Percentiles rank a stretch among this genome's conserved stretches.
phyloP scores from a whole-genome alignment of 2,888 invertebrate species.

The Lepidocyrtinus sp. region DNA sequence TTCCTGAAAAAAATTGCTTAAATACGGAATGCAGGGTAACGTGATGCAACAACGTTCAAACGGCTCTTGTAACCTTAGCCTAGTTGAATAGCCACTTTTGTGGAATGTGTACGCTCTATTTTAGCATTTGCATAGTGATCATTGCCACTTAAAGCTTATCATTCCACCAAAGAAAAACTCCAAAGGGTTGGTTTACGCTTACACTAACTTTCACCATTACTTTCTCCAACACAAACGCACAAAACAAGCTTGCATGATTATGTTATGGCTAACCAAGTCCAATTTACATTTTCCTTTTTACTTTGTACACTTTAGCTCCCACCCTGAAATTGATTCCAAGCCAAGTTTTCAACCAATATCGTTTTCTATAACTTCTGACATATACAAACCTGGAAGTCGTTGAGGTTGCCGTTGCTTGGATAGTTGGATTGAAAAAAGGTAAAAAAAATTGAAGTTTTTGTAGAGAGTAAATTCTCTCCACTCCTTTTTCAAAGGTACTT shows the following conservation, averaged over 20 bases:
- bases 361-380: neutral
- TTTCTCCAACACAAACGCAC: conserved; percentile 19
- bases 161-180: no score
- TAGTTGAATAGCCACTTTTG: conserved; percentile 15
- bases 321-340: conserved; percentile 54
- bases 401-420: no score
- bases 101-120: no score
- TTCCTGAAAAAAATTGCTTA: no score
- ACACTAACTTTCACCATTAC: no score
- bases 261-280: conserved; percentile 31
- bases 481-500: conserved; percentile 28
- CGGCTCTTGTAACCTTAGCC: conserved; percentile 21
- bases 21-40: neutral
- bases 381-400: conserved; percentile 8
- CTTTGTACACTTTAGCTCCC: conserved; percentile 44
- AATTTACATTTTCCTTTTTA: conserved; percentile 52
- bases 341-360: conserved; percentile 35
- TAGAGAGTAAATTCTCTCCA: conserved; percentile 21
- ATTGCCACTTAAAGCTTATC: no score
- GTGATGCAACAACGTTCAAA: neutral
- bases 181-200: no score
- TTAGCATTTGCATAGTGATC: no score
- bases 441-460: neutral
- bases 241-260: no score
- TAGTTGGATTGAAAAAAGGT: conserved; percentile 1